Evolutionary conservation across 2,888 invertebrate genomes (phyloP).

Genomic region (Tuberolachnus salignus): DNA sequence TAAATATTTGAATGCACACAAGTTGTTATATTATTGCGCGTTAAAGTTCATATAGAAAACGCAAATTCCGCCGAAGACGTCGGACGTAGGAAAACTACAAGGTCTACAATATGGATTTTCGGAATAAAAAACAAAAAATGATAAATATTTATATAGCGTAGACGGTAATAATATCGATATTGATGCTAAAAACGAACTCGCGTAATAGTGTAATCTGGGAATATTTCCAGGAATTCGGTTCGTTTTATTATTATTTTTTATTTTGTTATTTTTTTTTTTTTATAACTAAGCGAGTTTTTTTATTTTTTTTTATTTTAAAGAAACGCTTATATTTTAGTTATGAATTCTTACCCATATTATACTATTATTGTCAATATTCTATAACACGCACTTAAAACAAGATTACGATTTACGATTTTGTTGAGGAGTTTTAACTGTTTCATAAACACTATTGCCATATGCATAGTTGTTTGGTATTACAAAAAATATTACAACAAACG

Average conservation of each 20-base stretch:
- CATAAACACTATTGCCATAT: too few species aligned
- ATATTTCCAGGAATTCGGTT: conserved; percentile 10
- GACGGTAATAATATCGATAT: neutral
- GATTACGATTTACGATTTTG: neutral
- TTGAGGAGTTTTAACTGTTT: neutral
- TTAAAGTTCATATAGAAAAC: too few species aligned
- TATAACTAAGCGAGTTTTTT: neutral
- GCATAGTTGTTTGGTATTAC: too few species aligned
- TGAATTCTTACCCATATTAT: too few species aligned
- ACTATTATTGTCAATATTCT: too few species aligned
- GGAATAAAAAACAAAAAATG: neutral
- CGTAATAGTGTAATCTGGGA: neutral
- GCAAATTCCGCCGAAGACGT: too few species aligned
- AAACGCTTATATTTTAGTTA: neutral
- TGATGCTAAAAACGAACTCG: too few species aligned
- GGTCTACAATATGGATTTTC: neutral
- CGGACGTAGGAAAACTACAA: too few species aligned
- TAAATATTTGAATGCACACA: too few species aligned
- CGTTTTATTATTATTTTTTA: neutral
- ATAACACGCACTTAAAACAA: neutral
- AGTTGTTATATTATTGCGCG: too few species aligned
- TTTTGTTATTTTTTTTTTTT: neutral
- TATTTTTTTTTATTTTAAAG: conserved; percentile 25
- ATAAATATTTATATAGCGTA: neutral
- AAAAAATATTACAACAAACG: too few species aligned